phyloP scores from a whole-genome alignment of 2,113 vertebrate species.

The Tachuris rubrigastra region DNA sequence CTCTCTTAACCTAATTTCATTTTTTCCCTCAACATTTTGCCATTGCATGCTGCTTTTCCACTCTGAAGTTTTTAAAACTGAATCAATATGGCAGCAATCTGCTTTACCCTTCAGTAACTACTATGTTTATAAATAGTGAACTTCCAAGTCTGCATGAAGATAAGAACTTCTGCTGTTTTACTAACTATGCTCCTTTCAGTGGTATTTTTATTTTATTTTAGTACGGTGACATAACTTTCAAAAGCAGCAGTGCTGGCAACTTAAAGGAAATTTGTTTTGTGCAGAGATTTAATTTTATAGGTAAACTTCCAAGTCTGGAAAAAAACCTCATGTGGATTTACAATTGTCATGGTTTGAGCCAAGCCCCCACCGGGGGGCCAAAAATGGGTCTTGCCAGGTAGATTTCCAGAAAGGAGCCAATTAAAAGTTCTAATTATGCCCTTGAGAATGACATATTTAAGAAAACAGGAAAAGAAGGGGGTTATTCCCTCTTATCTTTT shows the following conservation, averaged over 20 bases:
- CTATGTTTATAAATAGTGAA: background rate
- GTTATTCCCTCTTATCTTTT: too few species aligned
- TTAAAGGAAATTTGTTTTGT: background rate
- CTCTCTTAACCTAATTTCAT: background rate
- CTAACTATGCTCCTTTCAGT: background rate
- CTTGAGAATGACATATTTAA: too few species aligned
- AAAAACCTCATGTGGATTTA: slow-evolving; percentile 10
- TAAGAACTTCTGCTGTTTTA: background rate
- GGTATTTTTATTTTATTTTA: background rate
- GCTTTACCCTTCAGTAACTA: background rate
- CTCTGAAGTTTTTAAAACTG: background rate
- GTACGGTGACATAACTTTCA: background rate
- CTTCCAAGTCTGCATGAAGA: background rate
- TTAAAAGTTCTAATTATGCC: too few species aligned
- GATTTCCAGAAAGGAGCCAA: too few species aligned
- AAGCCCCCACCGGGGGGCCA: too few species aligned
- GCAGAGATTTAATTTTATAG: slow-evolving; percentile 1
- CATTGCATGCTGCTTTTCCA: background rate
- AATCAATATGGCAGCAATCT: background rate
- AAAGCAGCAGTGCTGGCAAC: background rate
- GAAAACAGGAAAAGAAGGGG: too few species aligned
- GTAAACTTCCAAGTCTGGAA: background rate
- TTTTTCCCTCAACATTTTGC: background rate
- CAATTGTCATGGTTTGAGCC: too few species aligned
- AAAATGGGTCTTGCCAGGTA: too few species aligned